Conservation (phyloP, 2,797 vertebrate species). For the Poeciliopsis infans region DNA sequence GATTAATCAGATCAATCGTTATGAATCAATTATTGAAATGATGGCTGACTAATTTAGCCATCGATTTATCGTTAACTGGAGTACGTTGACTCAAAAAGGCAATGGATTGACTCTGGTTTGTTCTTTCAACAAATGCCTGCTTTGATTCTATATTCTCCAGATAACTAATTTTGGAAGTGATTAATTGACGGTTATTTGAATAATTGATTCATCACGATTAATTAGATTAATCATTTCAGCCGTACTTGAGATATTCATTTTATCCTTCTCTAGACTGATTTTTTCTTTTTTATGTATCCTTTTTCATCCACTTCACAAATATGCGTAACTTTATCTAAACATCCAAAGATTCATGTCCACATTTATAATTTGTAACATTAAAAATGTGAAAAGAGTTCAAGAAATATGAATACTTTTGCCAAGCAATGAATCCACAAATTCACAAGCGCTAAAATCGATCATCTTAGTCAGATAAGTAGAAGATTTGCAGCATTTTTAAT, state of each 20-base stretch:
- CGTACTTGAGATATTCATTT: neutral
- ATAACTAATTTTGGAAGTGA: neutral
- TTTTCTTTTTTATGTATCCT: neutral
- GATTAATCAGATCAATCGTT: no score
- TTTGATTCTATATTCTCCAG: neutral
- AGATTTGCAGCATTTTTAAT: conserved; percentile 55
- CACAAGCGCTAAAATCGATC: neutral
- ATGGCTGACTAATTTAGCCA: no score
- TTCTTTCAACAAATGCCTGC: no score
- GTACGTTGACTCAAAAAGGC: no score
- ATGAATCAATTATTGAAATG: no score
- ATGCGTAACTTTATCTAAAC: neutral
- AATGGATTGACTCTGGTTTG: no score
- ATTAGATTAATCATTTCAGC: no score
- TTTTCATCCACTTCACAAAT: neutral
- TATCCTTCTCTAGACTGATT: neutral
- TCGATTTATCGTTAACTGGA: no score
- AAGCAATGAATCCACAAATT: neutral
- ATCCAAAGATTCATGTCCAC: neutral
- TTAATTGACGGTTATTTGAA: no score
- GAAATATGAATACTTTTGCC: neutral
- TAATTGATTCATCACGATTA: no score
- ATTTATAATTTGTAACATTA: neutral
- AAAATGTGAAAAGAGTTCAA: neutral
- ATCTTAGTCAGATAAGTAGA: conserved; percentile 1